Conservation (phyloP, 1,140 invertebrate species). For the Piezodorus guildinii region DNA sequence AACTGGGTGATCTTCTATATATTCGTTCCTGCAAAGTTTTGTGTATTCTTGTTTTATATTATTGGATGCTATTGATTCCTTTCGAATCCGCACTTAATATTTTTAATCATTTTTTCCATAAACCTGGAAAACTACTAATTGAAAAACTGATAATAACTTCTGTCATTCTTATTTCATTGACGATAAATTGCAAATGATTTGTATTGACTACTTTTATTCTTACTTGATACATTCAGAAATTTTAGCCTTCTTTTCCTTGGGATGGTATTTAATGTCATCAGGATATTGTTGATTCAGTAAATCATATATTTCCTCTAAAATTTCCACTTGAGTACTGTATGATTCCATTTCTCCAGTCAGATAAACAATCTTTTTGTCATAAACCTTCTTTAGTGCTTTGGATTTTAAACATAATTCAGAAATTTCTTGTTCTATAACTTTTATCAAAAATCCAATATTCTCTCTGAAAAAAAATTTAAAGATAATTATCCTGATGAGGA, state of each 20-base stretch:
- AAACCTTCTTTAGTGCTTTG: not conserved
- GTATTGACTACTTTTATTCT: not conserved
- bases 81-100: not conserved
- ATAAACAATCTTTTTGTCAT: not conserved
- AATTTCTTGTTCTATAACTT: conserved; percentile 1
- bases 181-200: too few species aligned
- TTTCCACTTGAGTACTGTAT: not conserved
- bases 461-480: not conserved
- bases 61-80: not conserved
- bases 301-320: not conserved
- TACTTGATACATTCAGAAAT: not conserved
- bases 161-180: too few species aligned
- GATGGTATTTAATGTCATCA: not conserved
- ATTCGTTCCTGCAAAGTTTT: not conserved
- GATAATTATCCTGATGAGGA: too few species aligned
- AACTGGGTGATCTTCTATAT: not conserved
- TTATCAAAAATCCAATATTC: not conserved
- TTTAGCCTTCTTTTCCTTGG: not conserved
- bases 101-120: not conserved
- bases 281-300: not conserved
- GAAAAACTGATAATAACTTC: too few species aligned
- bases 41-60: not conserved
- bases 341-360: not conserved
- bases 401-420: conserved; percentile 7
- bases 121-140: too few species aligned